phyloP scores from a whole-genome alignment of 2,888 invertebrate species.

The Julus scanicus region DNA sequence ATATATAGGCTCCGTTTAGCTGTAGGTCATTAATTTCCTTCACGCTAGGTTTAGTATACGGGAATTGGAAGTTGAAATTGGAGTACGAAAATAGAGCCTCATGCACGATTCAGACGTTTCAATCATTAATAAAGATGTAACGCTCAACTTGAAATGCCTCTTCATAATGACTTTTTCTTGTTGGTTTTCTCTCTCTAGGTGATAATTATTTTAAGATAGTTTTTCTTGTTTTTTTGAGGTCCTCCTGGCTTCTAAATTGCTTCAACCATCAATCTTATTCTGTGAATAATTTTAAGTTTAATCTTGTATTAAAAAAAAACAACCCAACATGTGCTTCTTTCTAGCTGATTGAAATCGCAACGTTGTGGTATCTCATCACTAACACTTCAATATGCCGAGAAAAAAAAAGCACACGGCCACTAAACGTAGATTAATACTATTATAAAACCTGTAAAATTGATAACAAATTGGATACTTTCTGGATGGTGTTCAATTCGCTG shows the following conservation, averaged over 20 bases:
- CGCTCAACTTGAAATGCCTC: constrained; percentile 14
- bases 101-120: constrained; percentile 28
- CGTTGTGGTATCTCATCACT: neutral
- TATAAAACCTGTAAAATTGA: too few relatives aligned
- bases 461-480: too few relatives aligned
- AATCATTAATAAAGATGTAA: constrained; percentile 45
- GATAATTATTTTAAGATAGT: constrained; percentile 28
- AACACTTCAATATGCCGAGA: neutral
- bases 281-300: constrained; percentile 7
- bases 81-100: constrained; percentile 39
- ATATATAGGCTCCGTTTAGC: neutral
- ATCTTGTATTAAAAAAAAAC: neutral
- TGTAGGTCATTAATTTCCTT: constrained; percentile 35
- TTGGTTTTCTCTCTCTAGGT: constrained; percentile 36
- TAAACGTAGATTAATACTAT: too few relatives aligned
- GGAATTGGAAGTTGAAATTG: neutral
- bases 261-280: neutral
- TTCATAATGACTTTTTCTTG: constrained; percentile 36
- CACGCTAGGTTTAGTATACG: neutral
- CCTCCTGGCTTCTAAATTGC: neutral
- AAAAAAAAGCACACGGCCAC: too few relatives aligned
- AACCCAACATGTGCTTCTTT: neutral
- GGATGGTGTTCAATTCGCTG: too few relatives aligned
- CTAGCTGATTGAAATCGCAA: neutral
- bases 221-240: neutral